phyloP scores from a whole-genome alignment of 2,113 vertebrate species.

The Ptilorrhoa leucosticta region DNA sequence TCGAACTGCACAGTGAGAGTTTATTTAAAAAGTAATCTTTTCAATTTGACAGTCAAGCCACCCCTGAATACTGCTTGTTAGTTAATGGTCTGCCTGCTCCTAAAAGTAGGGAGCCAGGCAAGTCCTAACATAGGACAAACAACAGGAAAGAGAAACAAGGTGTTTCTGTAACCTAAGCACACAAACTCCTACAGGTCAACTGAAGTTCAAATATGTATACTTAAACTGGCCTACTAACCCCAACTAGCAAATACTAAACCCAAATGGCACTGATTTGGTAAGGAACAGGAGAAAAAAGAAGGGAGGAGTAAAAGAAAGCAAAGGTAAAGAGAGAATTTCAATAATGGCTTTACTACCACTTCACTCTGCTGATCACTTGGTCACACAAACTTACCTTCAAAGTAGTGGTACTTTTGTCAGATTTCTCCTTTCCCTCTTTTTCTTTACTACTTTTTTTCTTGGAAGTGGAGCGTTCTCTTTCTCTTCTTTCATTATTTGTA shows the following conservation, averaged over 20 bases:
- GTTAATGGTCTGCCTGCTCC: background rate
- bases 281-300: background rate
- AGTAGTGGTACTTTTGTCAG: constrained; percentile 60
- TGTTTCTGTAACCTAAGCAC: background rate
- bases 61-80: background rate
- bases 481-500: constrained; percentile 78
- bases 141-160: background rate
- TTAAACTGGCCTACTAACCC: background rate
- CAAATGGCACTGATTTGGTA: background rate
- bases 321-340: background rate
- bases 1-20: background rate
- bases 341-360: background rate
- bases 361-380: background rate
- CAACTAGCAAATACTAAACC: background rate
- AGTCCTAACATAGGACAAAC: background rate
- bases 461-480: constrained; percentile 79
- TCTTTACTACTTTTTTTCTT: constrained; percentile 85
- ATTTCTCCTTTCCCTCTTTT: constrained; percentile 74
- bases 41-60: background rate
- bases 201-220: background rate
- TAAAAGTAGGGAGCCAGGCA: background rate
- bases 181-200: background rate
- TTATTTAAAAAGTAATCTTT: background rate
- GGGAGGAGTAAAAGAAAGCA: background rate
- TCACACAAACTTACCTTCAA: constrained; percentile 65